These are phyloP conservation scores for Poeciliopsis occidentalis DNA, from an alignment of 2,113 vertebrate genomes.

Conservation along the genomic window DNA sequence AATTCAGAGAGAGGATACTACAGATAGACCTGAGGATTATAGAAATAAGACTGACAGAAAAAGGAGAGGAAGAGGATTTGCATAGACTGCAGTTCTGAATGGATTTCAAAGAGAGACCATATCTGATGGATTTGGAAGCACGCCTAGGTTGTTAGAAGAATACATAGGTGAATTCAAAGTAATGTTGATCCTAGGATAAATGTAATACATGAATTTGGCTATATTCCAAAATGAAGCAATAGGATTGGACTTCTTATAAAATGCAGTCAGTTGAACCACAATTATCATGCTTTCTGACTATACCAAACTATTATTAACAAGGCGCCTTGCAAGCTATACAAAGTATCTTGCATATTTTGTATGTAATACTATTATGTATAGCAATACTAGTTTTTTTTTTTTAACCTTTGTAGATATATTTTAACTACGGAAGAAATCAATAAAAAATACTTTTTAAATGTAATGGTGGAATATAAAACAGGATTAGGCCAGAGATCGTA, in stretches of 20 bases:
- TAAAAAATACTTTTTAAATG: too few relatives aligned
- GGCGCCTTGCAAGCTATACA: too few relatives aligned
- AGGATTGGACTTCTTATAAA: constrained; percentile 39
- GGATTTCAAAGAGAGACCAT: constrained; percentile 41
- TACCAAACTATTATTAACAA: neutral
- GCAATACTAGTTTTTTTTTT: too few relatives aligned
- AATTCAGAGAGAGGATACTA: constrained; percentile 3
- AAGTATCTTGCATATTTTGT: too few relatives aligned
- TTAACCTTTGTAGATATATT: neutral
- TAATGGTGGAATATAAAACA: too few relatives aligned
- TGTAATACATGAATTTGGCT: constrained; percentile 55
- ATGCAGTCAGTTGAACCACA: constrained; percentile 23
- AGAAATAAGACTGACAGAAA: constrained; percentile 41
- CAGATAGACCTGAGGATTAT: constrained; percentile 47
- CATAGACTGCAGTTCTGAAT: constrained; percentile 39
- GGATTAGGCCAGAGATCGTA: neutral
- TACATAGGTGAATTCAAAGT: constrained; percentile 46
- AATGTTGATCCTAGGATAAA: constrained; percentile 60
- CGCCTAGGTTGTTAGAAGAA: constrained; percentile 41
- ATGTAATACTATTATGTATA: too few relatives aligned
- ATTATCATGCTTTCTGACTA: constrained; percentile 15
- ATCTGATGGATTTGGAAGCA: constrained; percentile 60
- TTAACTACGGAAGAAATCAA: too few relatives aligned
- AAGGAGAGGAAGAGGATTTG: constrained; percentile 41
- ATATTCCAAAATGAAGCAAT: constrained; percentile 44